Percentiles rank a stretch among this genome's conserved stretches.
These are phyloP conservation scores for Diuraphis noxia DNA, from an alignment of 1,140 invertebrate species.

Conservation along the genomic window DNA sequence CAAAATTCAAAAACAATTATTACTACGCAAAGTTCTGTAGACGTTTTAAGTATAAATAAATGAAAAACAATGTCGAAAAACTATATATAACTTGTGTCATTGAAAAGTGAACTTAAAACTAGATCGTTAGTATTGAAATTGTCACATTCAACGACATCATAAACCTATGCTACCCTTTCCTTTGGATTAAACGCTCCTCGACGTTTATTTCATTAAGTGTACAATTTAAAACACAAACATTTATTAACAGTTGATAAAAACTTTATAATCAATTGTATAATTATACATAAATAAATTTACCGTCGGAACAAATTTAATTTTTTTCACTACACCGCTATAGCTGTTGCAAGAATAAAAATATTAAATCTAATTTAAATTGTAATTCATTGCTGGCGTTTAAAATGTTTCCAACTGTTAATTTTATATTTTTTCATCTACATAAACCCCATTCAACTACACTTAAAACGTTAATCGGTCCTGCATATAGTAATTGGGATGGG, in stretches of 20 bases:
- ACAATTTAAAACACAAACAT: constrained; percentile 15
- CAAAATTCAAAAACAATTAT: constrained; percentile 10
- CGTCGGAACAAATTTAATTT: neutral
- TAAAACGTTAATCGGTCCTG: constrained; percentile 5
- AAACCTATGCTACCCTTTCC: neutral
- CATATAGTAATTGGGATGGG: neutral
- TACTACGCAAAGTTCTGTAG: neutral
- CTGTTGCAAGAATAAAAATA: neutral
- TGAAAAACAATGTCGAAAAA: neutral
- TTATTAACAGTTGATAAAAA: constrained; percentile 8
- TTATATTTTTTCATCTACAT: constrained; percentile 2
- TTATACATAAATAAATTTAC: neutral
- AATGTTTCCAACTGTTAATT: neutral
- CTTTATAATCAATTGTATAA: constrained; percentile 4
- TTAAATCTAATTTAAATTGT: constrained; percentile 24
- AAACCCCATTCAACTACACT: neutral
- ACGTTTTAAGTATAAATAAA: neutral
- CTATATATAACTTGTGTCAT: neutral
- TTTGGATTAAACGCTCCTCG: neutral
- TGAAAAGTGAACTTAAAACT: neutral
- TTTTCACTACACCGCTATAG: neutral
- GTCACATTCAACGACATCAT: neutral
- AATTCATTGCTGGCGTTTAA: neutral
- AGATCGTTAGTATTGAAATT: neutral
- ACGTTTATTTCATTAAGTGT: neutral